Percentiles rank a stretch among this genome's conserved stretches.
Evolutionary conservation across 2,888 invertebrate species (phyloP).

Genomic region (Eilema depressum): DNA sequence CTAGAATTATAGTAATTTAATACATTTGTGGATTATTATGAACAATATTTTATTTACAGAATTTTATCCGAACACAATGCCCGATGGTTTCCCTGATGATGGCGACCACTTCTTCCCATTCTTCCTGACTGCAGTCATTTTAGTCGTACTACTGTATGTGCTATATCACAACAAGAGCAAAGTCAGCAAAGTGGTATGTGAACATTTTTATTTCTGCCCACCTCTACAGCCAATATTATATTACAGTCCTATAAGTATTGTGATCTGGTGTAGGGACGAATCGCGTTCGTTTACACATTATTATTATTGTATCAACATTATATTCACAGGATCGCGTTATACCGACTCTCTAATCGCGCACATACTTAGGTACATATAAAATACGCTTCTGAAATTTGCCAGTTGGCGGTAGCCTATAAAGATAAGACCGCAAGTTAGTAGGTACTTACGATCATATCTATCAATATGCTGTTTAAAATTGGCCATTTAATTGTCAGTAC

Average conservation of each 20-base stretch:
- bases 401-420: neutral
- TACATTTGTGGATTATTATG: neutral
- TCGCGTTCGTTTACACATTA: too few species aligned
- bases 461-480: too few species aligned
- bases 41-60: conserved; percentile 59
- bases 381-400: too few species aligned
- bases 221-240: neutral
- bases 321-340: too few species aligned
- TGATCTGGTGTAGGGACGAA: too few species aligned
- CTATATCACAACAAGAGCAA: conserved; percentile 82
- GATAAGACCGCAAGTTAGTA: too few species aligned
- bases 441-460: too few species aligned
- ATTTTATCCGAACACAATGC: conserved; percentile 61
- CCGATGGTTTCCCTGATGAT: conserved; percentile 69
- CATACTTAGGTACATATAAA: too few species aligned
- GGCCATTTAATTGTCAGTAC: too few species aligned
- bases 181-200: conserved; percentile 80
- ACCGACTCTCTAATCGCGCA: too few species aligned
- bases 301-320: too few species aligned
- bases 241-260: too few species aligned
- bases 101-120: conserved; percentile 82
- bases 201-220: neutral
- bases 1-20: neutral
- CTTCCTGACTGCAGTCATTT: conserved; percentile 75
- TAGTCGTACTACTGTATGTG: conserved; percentile 75